phyloP scores from a whole-genome alignment of 2,113 vertebrate genomes.

The Ctenomys sociabilis region DNA sequence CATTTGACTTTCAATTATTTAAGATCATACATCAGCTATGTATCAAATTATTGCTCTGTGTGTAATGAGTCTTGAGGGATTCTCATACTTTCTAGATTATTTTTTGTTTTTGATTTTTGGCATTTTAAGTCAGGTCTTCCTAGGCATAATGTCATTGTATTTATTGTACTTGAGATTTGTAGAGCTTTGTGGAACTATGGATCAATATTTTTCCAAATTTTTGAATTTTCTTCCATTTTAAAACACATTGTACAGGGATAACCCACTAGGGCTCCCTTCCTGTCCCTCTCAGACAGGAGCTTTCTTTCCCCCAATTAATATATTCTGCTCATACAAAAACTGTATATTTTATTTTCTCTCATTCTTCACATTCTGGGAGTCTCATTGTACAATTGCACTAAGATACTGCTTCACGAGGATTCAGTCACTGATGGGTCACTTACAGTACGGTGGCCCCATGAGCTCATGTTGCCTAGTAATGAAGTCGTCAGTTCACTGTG shows the following conservation, averaged over 20 bases:
- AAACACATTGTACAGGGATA: no score
- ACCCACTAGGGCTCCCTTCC: no score
- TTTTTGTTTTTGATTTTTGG: neutral
- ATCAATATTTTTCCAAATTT: neutral
- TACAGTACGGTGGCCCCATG: accelerated
- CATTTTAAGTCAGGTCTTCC: neutral
- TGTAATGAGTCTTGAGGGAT: neutral
- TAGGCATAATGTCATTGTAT: neutral
- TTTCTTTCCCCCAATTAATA: no score
- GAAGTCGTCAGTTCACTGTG: neutral
- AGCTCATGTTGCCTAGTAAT: no score
- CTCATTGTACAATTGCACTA: neutral
- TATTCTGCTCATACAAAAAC: no score
- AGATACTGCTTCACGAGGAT: neutral
- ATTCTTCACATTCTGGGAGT: neutral
- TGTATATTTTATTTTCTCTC: neutral
- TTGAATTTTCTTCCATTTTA: neutral
- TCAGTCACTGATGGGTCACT: no score
- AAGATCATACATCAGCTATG: neutral
- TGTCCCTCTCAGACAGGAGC: no score
- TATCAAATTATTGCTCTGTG: neutral
- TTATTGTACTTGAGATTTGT: neutral
- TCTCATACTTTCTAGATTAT: neutral
- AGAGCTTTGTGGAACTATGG: neutral
- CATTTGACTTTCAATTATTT: neutral